Evolutionary conservation across 1,140 invertebrate genomes (phyloP).

Genomic region (Drosophila cardini): DNA sequence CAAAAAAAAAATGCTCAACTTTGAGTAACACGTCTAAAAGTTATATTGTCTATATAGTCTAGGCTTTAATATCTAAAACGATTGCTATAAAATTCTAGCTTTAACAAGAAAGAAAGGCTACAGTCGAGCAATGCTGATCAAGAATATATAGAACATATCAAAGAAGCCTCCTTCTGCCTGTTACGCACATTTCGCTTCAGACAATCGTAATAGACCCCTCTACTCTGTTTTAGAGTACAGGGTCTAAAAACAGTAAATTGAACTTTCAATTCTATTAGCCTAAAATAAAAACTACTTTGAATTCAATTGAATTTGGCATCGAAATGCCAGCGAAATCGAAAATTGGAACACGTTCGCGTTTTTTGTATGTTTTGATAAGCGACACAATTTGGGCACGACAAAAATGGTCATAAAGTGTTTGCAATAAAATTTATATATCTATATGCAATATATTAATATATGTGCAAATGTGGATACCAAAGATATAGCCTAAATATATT

Average conservation of each 20-base stretch:
- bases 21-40: background rate
- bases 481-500: conserved; percentile 10
- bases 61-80: too few species aligned
- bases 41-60: too few species aligned
- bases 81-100: too few species aligned
- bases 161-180: too few species aligned
- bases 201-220: too few species aligned
- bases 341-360: conserved; percentile 7
- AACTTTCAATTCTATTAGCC: background rate
- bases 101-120: too few species aligned
- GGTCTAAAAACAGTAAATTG: too few species aligned
- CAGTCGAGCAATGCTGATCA: too few species aligned
- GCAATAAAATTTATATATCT: conserved; percentile 57
- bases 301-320: background rate
- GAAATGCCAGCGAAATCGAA: conserved; percentile 2
- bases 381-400: conserved; percentile 17
- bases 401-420: conserved; percentile 32
- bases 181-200: too few species aligned
- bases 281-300: background rate
- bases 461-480: conserved; percentile 40
- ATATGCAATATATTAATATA: conserved; percentile 62
- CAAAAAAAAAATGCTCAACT: background rate
- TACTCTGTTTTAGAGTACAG: too few species aligned
- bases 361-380: conserved; percentile 2
- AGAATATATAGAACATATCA: too few species aligned